Conservation (phyloP, 2,113 vertebrate species). For the Bagarius yarrelli region DNA sequence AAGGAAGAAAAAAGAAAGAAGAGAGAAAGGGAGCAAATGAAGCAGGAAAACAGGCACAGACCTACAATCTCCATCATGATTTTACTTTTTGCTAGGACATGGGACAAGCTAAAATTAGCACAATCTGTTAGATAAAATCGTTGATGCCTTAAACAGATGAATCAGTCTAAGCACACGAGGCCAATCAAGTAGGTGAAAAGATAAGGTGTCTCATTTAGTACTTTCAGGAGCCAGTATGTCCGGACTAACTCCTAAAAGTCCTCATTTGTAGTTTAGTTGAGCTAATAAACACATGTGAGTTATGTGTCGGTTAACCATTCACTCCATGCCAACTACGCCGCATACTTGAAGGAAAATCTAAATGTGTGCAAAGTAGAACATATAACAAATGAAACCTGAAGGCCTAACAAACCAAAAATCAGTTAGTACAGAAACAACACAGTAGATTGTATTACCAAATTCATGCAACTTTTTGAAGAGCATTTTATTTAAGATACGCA, state of each 20-base stretch:
- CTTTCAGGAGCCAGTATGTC: slow-evolving; percentile 32
- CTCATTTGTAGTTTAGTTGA: slow-evolving; percentile 23
- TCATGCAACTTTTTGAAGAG: neutral
- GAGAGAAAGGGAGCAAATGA: slow-evolving; percentile 88
- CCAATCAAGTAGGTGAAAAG: slow-evolving; percentile 14
- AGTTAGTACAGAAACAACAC: neutral
- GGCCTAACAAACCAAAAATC: neutral
- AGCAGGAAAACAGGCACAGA: slow-evolving; percentile 84
- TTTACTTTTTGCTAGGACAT: slow-evolving; percentile 43
- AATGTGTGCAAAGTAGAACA: neutral
- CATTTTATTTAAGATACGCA: neutral
- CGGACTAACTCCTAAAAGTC: slow-evolving; percentile 29
- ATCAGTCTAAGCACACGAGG: slow-evolving; percentile 24
- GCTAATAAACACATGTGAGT: slow-evolving; percentile 18
- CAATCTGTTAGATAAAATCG: slow-evolving; percentile 68
- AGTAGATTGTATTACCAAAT: neutral
- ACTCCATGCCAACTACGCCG: slow-evolving; percentile 36
- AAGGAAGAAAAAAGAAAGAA: slow-evolving; percentile 77
- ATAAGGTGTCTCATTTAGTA: slow-evolving; percentile 28
- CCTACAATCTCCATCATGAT: slow-evolving; percentile 70
- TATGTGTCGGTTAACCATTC: slow-evolving; percentile 25
- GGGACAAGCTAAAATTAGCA: slow-evolving; percentile 74
- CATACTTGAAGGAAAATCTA: neutral
- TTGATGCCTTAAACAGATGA: slow-evolving; percentile 7
- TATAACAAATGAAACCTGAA: neutral